Evolutionary conservation across 1,140 invertebrate species (phyloP), one percentile per base, ranked within the genome.

Genomic region (Bradysia coprophila): DNA sequence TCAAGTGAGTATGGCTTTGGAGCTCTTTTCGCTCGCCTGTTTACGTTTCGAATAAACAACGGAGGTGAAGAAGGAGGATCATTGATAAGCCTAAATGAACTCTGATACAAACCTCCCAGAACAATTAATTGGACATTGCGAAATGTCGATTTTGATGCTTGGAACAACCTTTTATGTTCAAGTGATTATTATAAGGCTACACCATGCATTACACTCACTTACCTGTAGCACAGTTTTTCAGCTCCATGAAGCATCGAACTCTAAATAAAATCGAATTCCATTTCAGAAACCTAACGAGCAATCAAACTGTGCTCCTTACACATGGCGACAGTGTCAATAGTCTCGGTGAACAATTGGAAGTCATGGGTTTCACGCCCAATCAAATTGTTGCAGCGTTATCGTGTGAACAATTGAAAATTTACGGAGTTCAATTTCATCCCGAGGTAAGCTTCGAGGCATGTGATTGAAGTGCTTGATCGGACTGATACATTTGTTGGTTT

Each of bases 391-490:
- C 88, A 19, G 92, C 81, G 31, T 91, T 99, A 55, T 81, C 82
- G 40, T 92, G 90, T 65, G 90, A 96, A 50, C 82, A 88, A 54
- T 66, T 81, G 54, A 76, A 82, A 39, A 72, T 98, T 21, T 99
- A 95, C 59, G 95, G 95, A 19, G 81, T 98, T 37, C 95, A 99
- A 66, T 99, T 98, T 66, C 95, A 98, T 64, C 91, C 91, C 1
- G 89, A 89, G 68, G 69, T 72, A 46, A 48, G 44, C 45, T 32
- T 45, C 15, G 8, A 6, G 18, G 13, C 19, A 3, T 39, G 20
- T 40, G 11, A 8, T 24, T 44, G 21, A 38, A 43, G 40, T 18
- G 33, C 11, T 28, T 23, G 38, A n/a, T n/a, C n/a, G n/a, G n/a
- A n/a, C n/a, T n/a, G 21, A 42, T 24, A 44, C 18, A 23, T 36